Evolutionary conservation across 2,797 vertebrate species (phyloP).

Genomic region (Gymnocypris eckloni): DNA sequence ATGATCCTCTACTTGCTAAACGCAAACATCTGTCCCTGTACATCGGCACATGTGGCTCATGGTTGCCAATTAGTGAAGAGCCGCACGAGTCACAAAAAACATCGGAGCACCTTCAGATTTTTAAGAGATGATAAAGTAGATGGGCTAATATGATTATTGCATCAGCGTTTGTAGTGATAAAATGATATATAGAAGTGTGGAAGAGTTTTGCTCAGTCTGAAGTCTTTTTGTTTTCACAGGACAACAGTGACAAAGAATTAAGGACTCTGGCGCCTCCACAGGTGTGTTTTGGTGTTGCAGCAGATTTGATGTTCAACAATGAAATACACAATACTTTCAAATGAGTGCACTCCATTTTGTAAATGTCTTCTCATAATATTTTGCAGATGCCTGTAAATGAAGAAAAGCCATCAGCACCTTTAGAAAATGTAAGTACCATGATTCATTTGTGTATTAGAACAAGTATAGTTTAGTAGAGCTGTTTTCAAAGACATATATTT

Average conservation of each 20-base stretch:
- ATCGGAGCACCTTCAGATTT: not conserved
- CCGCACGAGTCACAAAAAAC: not conserved
- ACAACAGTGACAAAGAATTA: slow-evolving; percentile 66
- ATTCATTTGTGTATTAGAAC: not conserved
- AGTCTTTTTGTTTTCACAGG: slow-evolving; percentile 66
- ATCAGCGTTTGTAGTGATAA: not conserved
- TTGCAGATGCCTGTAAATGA: slow-evolving; percentile 78
- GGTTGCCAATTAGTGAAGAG: slow-evolving; percentile 33
- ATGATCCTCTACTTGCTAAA: slow-evolving; percentile 56
- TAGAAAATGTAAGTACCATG: slow-evolving; percentile 66
- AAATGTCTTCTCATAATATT: slow-evolving; percentile 68
- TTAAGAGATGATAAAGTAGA: not conserved
- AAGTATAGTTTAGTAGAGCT: not conserved
- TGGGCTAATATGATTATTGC: not conserved
- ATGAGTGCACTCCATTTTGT: not conserved
- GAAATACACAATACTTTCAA: not conserved
- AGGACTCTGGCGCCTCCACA: slow-evolving; percentile 75
- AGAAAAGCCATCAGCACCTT: slow-evolving; percentile 63
- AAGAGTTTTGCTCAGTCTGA: slow-evolving; percentile 44
- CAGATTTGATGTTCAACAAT: not conserved
- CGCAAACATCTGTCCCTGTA: slow-evolving; percentile 43
- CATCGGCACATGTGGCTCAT: slow-evolving; percentile 22
- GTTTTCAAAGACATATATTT: not conserved
- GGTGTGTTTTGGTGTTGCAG: slow-evolving; percentile 68
- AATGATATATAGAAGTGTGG: not conserved